Evolutionary conservation across 2,113 vertebrate species (phyloP), one percentile per base, ranked within the genome.

Genomic region (Passer montanus): DNA sequence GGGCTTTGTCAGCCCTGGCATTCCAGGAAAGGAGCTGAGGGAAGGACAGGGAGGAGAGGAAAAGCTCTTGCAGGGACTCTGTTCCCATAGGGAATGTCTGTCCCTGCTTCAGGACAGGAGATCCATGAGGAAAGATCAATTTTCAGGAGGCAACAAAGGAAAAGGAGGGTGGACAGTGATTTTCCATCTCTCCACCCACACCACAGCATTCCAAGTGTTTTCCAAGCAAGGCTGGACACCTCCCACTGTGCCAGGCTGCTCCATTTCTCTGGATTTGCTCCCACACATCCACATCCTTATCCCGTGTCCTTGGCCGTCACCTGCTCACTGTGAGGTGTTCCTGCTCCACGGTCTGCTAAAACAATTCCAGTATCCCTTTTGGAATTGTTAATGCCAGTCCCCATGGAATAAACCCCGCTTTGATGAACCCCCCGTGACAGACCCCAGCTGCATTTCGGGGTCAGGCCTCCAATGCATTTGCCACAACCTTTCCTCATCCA

Each of bases 401-500:
- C 49, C 8, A 0, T 26, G 35, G 31, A 52, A 55, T 26, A 35
- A 50, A 13, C 4, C 2, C 16, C 11, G 0, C 27, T 28, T 21
- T 4, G 23, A 6, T n/a, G 27, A 67, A 9, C 20, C 33, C 39
- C 13, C 70, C 7, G 5, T 12, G 63, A 10, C 3, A 18, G 30
- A 22, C 1, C 2, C 30, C 74, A 24, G 16, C 46, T 21, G 35
- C 21, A 1, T 69, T 92, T 84, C 1, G 5, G 9, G 52, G 44
- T 41, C 73, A 50, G 31, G 60, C 23, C 19, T 46, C 33, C 63
- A 20, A 4, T 26, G 43, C 69, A 18, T 16, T 7, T 47, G 11
- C 39, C 35, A 3, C 1, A 0, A 9, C 21, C 21, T 28, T 16
- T 27, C 70, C 27, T 43, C 11, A 0, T 17, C 21, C 2, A 0